Percentiles rank a stretch among this genome's conserved stretches.
These are phyloP conservation scores for Amphipoea oculea DNA, from an alignment of 2,888 invertebrate species.

Conservation along the genomic window DNA sequence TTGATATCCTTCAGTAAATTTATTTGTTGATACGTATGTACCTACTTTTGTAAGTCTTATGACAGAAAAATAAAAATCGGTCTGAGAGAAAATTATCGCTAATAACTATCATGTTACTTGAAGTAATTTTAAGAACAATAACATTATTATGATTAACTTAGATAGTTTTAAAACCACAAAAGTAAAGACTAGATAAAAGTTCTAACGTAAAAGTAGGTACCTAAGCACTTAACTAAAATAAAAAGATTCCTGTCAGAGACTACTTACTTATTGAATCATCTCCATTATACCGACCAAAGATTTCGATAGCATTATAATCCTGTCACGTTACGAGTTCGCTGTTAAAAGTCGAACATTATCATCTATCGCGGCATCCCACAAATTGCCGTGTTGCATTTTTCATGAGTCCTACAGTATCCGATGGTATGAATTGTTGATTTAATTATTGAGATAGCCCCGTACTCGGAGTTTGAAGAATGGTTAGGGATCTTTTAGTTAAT, in stretches of 20 bases:
- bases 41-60: too few relatives aligned
- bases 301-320: conserved; percentile 54
- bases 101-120: neutral
- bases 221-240: neutral
- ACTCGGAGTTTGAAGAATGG: conserved; percentile 65
- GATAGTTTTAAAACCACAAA: neutral
- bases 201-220: neutral
- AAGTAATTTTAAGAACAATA: neutral
- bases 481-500: conserved; percentile 52
- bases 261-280: conserved; percentile 35
- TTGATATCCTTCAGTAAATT: neutral
- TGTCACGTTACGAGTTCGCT: conserved; percentile 55
- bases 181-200: neutral
- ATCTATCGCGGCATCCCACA: conserved; percentile 76
- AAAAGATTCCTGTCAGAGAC: conserved; percentile 5
- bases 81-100: too few relatives aligned
- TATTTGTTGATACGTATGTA: neutral
- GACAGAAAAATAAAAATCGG: neutral
- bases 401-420: conserved; percentile 83
- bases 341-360: conserved; percentile 78
- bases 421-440: conserved; percentile 87
- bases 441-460: conserved; percentile 82
- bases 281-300: conserved; percentile 39
- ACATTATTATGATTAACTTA: neutral
- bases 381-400: conserved; percentile 89